Evolutionary conservation across 2,888 invertebrate species (phyloP).

Genomic region (Neoitamus cyanurus): DNA sequence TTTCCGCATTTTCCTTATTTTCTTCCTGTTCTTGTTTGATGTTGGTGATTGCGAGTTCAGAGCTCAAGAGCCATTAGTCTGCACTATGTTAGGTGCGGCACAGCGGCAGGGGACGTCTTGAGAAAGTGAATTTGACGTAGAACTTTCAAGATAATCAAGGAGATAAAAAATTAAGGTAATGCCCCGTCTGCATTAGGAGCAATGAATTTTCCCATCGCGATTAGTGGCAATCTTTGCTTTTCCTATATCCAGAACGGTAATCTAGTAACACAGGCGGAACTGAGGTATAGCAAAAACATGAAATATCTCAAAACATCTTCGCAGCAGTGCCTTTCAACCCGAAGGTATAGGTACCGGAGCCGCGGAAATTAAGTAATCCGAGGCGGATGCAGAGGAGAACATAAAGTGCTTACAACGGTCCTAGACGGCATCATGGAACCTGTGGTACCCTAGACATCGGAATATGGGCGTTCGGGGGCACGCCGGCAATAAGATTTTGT

Average conservation of each 20-base stretch:
- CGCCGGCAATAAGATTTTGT: conserved; percentile 25
- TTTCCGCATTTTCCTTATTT: not conserved
- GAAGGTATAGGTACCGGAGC: not conserved
- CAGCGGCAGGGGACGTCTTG: not conserved
- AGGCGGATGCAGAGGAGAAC: not conserved
- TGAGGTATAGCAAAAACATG: conserved; percentile 20
- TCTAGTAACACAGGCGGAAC: not conserved
- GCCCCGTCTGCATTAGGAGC: not conserved
- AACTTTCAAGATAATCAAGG: not conserved
- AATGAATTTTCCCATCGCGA: conserved; percentile 18
- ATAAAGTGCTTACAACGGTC: not conserved
- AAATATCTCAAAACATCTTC: conserved; percentile 13
- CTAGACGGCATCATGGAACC: not conserved
- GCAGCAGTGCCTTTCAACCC: not conserved
- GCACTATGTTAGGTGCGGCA: not conserved
- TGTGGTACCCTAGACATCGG: not conserved
- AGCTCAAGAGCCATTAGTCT: conserved; percentile 4
- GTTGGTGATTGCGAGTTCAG: not conserved
- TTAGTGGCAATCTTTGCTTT: conserved; percentile 7
- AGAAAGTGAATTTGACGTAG: conserved; percentile 31
- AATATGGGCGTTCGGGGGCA: conserved; percentile 26
- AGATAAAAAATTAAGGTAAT: conserved; percentile 7
- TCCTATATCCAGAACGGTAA: not conserved
- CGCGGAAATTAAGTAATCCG: conserved; percentile 39
- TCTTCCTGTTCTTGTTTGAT: not conserved